Evolutionary conservation across 2,113 vertebrate species (phyloP).

Genomic region (Actinemys pallida): DNA sequence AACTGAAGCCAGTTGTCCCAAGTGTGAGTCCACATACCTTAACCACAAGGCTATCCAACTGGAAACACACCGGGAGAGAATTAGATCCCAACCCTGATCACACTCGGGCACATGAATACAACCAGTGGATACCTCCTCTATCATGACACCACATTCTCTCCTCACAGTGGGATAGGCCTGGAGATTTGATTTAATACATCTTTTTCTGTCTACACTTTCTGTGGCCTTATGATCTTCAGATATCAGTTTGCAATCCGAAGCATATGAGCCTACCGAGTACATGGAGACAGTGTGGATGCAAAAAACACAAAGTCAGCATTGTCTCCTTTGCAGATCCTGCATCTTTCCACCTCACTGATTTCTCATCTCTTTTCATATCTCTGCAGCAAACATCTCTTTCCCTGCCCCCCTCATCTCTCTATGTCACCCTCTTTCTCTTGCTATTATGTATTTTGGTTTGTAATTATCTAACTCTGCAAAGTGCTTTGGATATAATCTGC

Average conservation of each 20-base stretch:
- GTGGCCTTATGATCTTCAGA: not conserved
- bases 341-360: not conserved
- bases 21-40: fast-evolving
- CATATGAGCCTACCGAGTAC: not conserved
- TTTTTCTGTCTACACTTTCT: not conserved
- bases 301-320: not conserved
- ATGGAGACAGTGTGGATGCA: not conserved
- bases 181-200: not conserved
- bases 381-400: not conserved
- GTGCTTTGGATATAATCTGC: not conserved
- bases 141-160: not conserved
- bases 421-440: not conserved
- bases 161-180: not conserved
- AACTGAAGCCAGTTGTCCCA: not conserved
- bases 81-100: not conserved
- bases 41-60: not conserved
- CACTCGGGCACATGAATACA: fast-evolving
- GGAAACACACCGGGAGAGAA: not conserved
- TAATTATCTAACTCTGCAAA: not conserved
- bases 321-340: not conserved
- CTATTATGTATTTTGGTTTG: not conserved
- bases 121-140: not conserved
- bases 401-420: not conserved
- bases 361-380: not conserved
- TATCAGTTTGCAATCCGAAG: no score